These are phyloP conservation scores for Athalia circularis DNA, from an alignment of 2,888 invertebrate species.

Conservation along the genomic window DNA sequence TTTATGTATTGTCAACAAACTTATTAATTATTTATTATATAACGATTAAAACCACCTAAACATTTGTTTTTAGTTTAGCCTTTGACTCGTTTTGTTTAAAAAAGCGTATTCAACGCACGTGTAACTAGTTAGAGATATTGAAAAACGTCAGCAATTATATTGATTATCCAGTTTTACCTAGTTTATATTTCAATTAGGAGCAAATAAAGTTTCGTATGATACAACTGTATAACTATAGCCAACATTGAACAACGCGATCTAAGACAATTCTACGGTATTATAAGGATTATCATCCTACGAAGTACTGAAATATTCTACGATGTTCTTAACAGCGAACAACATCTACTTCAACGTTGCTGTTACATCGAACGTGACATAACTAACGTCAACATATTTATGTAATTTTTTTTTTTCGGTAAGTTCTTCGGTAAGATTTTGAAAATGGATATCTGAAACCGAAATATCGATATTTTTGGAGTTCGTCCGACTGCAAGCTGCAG, in stretches of 20 bases:
- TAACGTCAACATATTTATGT: background rate
- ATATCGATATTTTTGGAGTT: background rate
- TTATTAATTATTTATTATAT: constrained; percentile 1
- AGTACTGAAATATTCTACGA: constrained; percentile 5
- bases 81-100: background rate
- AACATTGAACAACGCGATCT: background rate
- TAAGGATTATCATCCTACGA: constrained; percentile 17
- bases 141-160: constrained; percentile 2
- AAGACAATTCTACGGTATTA: constrained; percentile 20
- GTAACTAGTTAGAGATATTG: background rate
- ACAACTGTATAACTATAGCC: background rate
- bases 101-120: background rate
- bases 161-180: too few relatives aligned
- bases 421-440: background rate
- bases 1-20: constrained; percentile 21
- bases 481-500: background rate
- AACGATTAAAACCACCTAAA: background rate
- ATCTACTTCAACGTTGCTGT: constrained; percentile 8
- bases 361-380: constrained; percentile 1
- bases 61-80: background rate
- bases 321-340: constrained; percentile 12
- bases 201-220: background rate
- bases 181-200: too few relatives aligned
- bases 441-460: constrained; percentile 18
- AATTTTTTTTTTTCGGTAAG: background rate